A percentile compares a stretch with the other conserved stretches of the same genome.
phyloP scores from a whole-genome alignment of 2,888 invertebrate species.

The Stramonita haemastoma region DNA sequence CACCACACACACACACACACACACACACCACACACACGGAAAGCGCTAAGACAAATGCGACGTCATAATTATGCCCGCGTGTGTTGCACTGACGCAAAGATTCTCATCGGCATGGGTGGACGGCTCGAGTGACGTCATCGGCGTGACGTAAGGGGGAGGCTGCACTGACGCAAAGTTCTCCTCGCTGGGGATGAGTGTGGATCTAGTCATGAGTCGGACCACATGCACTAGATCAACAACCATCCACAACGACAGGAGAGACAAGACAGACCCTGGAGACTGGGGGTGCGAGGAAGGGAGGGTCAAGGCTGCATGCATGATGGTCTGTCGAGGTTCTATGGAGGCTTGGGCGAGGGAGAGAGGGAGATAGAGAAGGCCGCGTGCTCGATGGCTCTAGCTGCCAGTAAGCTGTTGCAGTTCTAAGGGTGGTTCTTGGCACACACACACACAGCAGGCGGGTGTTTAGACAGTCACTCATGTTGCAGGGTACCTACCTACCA shows the following conservation, averaged over 20 bases:
- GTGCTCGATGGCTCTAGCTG: too few species aligned
- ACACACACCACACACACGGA: not conserved
- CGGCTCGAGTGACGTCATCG: not conserved
- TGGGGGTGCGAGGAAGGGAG: too few species aligned
- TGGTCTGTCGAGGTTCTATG: too few species aligned
- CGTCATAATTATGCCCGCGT: not conserved
- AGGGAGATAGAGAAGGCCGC: too few species aligned
- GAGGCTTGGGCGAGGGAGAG: too few species aligned
- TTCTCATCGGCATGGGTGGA: not conserved
- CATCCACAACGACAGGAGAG: slow-evolving; percentile 16
- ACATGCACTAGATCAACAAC: slow-evolving; percentile 24
- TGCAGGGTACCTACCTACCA: too few species aligned
- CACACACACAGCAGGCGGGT: too few species aligned
- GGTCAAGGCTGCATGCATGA: too few species aligned
- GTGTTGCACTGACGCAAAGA: not conserved
- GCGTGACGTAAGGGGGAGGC: not conserved
- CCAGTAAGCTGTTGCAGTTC: too few species aligned
- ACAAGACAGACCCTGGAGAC: not conserved
- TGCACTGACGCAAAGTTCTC: not conserved
- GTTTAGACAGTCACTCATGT: too few species aligned
- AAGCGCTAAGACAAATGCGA: not conserved
- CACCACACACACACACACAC: not conserved
- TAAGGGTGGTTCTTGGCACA: too few species aligned
- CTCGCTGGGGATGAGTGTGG: slow-evolving; percentile 23
- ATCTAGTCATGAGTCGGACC: slow-evolving; percentile 13